Evolutionary conservation across 2,888 invertebrate species (phyloP), one percentile per base, ranked within the genome.

Genomic region (Lochmaea capreae): DNA sequence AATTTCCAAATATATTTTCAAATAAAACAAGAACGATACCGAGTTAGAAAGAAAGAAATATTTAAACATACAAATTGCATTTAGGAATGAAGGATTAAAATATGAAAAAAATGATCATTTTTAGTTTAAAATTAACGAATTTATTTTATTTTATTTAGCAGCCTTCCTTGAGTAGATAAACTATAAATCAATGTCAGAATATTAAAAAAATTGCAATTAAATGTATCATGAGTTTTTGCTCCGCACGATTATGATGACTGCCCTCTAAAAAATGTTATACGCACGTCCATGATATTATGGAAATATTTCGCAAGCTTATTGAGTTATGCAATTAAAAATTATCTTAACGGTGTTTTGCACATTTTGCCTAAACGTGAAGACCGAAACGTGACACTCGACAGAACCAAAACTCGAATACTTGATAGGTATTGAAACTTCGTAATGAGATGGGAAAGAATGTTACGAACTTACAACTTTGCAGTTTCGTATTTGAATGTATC

Each of bases 301-400:
- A 58, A 67, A 58, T 42, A 67, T 67, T 58, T 67, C 67, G 57
- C 67, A 67, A 67, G 67, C 57, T 67, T 18, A 54, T 54, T 12
- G 39, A 18, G 67, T 67, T 66, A 43, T 58, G 58, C 39, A 67
- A 67, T 67, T 18, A 57, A 67, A 42, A 67, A 67, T 67, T 67
- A 67, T 67, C 67, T 67, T 58, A 67, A 67, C 58, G 57, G 67
- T 43, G 22, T 58, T 42, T n/a, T 54, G 67, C 67, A 57, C 43
- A 67, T 67, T 67, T 42, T 43, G 26, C 66, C 58, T 8, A 58
- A 58, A 26, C 58, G 58, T 58, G 58, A 58, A 58, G 58, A 58
- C 22, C 22, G 26, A 58, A 58, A 58, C 58, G 58, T 58, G 58
- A 58, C 58, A 22, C 22, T 26, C 18, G 58, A 18, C 22, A 33